phyloP scores from a whole-genome alignment of 2,888 invertebrate genomes.

The Formica aserva region DNA sequence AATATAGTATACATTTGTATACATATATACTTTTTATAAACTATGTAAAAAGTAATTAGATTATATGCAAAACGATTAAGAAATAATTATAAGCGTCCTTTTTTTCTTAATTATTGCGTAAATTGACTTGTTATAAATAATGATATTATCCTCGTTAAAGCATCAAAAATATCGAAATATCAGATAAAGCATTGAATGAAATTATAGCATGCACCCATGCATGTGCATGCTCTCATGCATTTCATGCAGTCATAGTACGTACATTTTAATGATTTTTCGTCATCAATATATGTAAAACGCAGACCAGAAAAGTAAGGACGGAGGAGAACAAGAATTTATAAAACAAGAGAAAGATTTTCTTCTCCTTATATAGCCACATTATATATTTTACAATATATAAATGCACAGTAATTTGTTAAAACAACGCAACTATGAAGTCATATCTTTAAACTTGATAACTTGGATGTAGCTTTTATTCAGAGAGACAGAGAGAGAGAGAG shows the following conservation, averaged over 20 bases:
- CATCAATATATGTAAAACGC: conserved; percentile 24
- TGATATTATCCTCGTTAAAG: neutral
- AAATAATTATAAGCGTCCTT: neutral
- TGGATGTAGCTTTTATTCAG: neutral
- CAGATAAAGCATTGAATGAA: neutral
- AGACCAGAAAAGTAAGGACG: conserved; percentile 4
- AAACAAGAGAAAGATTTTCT: conserved; percentile 1
- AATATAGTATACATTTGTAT: neutral
- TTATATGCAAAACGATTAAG: conserved; percentile 1
- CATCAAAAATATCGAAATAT: conserved; percentile 31
- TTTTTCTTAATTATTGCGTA: conserved; percentile 14
- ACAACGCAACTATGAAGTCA: neutral
- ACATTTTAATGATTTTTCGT: conserved; percentile 36
- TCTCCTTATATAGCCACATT: neutral
- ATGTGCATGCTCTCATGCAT: conserved; percentile 11
- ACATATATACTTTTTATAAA: neutral
- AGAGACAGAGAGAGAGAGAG: no score
- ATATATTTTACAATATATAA: conserved; percentile 3
- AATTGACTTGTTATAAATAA: neutral
- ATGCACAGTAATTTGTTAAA: conserved; percentile 18
- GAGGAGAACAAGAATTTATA: neutral
- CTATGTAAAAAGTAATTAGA: neutral
- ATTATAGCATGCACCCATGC: conserved; percentile 37
- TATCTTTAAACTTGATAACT: neutral
- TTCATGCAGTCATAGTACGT: conserved; percentile 31